Percentiles rank a stretch among this genome's conserved stretches.
Evolutionary conservation across 2,797 vertebrate genomes (phyloP).

Genomic region (Diplodus sargus): DNA sequence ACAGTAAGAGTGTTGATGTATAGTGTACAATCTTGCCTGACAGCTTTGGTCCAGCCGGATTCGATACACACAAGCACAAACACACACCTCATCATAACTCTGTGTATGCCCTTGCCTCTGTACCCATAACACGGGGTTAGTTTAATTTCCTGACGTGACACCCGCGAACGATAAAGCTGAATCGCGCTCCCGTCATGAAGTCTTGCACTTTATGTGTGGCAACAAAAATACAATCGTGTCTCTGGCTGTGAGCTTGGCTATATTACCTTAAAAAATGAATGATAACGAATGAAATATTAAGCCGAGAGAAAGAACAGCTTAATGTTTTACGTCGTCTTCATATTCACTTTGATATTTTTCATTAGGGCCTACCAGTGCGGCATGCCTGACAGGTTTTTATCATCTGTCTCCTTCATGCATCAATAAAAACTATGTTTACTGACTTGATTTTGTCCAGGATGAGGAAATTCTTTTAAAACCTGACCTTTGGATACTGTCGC

Average conservation of each 20-base stretch:
- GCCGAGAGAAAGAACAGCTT: neutral
- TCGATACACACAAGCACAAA: slow-evolving; percentile 5
- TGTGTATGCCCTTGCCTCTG: slow-evolving; percentile 30
- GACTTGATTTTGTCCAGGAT: slow-evolving; percentile 15
- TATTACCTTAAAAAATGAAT: slow-evolving; percentile 12
- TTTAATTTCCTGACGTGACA: slow-evolving; percentile 53
- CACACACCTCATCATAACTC: slow-evolving; percentile 23
- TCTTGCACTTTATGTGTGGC: neutral
- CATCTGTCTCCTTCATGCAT: neutral
- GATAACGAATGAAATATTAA: neutral
- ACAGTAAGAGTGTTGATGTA: slow-evolving; percentile 7
- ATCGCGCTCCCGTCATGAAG: slow-evolving; percentile 16
- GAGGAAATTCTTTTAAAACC: slow-evolving; percentile 25
- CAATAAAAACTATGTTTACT: slow-evolving; percentile 25
- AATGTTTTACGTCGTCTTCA: neutral
- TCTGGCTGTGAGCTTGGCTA: neutral
- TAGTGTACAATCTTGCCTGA: slow-evolving; percentile 5
- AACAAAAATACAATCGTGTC: neutral
- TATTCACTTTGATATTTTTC: too few relatives aligned
- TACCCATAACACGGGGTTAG: slow-evolving; percentile 15
- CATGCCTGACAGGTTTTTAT: neutral
- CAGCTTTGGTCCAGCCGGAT: slow-evolving; percentile 21
- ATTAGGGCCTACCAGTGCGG: neutral
- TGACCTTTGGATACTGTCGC: slow-evolving; percentile 36
- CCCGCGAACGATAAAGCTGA: slow-evolving; percentile 27